phyloP scores from a whole-genome alignment of 2,113 vertebrate species.

The Clinocottus analis region DNA sequence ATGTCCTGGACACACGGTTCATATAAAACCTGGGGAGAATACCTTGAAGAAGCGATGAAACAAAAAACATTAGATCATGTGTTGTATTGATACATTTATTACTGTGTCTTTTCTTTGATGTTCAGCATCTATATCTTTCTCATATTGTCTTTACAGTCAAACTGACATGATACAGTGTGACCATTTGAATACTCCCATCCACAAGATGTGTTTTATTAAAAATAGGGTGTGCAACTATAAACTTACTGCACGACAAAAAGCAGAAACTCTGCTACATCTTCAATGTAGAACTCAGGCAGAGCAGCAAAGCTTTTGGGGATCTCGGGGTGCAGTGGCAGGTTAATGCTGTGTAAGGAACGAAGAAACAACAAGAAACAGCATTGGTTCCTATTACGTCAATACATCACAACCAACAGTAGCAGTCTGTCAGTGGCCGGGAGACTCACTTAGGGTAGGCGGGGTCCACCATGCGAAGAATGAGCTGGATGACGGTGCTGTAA shows the following conservation, averaged over 20 bases:
- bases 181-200: not conserved
- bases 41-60: slow-evolving; percentile 81
- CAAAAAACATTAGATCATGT: not conserved
- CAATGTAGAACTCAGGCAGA: slow-evolving; percentile 98
- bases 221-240: not conserved
- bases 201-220: not conserved
- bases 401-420: slow-evolving; percentile 10
- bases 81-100: not conserved
- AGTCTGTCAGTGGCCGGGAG: not conserved
- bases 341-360: slow-evolving; percentile 81
- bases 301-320: slow-evolving; percentile 97
- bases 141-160: not conserved
- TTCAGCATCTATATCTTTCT: not conserved
- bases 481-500: slow-evolving; percentile 97
- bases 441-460: slow-evolving; percentile 95
- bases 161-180: not conserved
- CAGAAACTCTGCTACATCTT: slow-evolving; percentile 99
- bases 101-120: not conserved
- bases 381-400: not conserved
- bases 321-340: slow-evolving; percentile 93
- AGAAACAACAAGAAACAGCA: slow-evolving; percentile 9
- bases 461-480: slow-evolving; percentile 95
- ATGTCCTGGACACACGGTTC: slow-evolving; percentile 98
- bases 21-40: slow-evolving; percentile 97
- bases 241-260: slow-evolving; percentile 99